Evolutionary conservation across 2,113 vertebrate genomes (phyloP).

Genomic region (Micronycteris hirsuta): DNA sequence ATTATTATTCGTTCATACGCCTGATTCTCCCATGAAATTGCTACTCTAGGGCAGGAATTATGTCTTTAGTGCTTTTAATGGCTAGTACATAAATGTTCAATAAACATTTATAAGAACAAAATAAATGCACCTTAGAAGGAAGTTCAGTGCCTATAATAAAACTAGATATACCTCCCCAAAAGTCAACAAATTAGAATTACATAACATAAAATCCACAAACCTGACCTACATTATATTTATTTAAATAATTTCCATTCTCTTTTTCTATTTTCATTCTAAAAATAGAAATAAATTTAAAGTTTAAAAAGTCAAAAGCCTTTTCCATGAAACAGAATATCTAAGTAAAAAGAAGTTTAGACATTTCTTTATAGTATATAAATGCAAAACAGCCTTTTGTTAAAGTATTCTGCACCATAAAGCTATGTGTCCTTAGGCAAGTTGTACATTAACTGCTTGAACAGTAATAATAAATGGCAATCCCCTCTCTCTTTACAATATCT

Average conservation of each 20-base stretch:
- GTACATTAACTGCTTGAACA: not conserved
- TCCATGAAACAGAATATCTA: not conserved
- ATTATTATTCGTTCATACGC: not conserved
- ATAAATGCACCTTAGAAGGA: not conserved
- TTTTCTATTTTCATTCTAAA: slow-evolving; percentile 31
- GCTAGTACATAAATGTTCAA: not conserved
- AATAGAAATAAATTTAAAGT: not conserved
- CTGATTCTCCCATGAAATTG: not conserved
- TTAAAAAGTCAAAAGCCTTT: slow-evolving; percentile 21
- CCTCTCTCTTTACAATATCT: not conserved
- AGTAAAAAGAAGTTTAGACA: not conserved
- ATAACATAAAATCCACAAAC: not conserved
- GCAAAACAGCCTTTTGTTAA: not conserved
- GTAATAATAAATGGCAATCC: not conserved
- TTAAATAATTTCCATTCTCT: not conserved
- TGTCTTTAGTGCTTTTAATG: not conserved
- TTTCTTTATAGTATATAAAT: not conserved
- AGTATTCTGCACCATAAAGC: not conserved
- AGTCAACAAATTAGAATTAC: not conserved
- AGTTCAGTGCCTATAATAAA: slow-evolving; percentile 15
- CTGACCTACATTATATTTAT: not conserved
- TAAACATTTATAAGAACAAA: slow-evolving; percentile 27
- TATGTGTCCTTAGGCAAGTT: not conserved
- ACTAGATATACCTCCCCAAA: not conserved
- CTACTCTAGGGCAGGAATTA: not conserved